Evolutionary conservation across 2,113 vertebrate species (phyloP).

Genomic region (Saccopteryx leptura): DNA sequence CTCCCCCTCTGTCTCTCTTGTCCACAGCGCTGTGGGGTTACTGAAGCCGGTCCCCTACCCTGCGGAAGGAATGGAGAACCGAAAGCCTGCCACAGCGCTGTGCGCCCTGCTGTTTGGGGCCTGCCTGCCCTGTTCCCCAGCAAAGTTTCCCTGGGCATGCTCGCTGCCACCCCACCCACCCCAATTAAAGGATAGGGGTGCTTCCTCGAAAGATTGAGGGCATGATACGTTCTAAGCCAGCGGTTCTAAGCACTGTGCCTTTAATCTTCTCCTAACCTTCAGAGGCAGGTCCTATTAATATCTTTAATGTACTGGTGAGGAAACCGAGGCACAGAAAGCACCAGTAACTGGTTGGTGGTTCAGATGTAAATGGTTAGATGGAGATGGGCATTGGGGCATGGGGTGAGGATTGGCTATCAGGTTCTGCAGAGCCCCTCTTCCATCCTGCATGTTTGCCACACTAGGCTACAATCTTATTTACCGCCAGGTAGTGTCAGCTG

Average conservation of each 20-base stretch:
- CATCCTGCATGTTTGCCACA: not conserved
- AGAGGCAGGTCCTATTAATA: not conserved
- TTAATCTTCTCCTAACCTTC: not conserved
- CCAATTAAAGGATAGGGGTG: not conserved
- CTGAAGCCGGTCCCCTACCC: not conserved
- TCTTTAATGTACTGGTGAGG: not conserved
- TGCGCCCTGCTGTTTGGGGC: not conserved
- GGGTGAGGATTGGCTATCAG: not conserved
- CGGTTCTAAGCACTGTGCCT: not conserved
- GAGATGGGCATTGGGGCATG: not conserved
- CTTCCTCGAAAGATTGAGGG: not conserved
- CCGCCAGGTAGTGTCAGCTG: not conserved
- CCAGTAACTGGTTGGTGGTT: not conserved
- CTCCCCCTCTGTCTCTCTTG: rapidly evolving
- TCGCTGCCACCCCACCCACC: not conserved
- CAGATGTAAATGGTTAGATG: not conserved
- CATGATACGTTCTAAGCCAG: not conserved
- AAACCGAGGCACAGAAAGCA: not conserved
- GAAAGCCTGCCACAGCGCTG: rapidly evolving
- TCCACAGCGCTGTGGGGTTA: not conserved
- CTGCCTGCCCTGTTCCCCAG: not conserved
- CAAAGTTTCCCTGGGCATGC: not conserved
- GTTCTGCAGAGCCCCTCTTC: not conserved
- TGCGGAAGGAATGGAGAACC: not conserved
- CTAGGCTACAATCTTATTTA: not conserved